Evolutionary conservation across 2,888 invertebrate species (phyloP).

Genomic region (Tyria jacobaeae): DNA sequence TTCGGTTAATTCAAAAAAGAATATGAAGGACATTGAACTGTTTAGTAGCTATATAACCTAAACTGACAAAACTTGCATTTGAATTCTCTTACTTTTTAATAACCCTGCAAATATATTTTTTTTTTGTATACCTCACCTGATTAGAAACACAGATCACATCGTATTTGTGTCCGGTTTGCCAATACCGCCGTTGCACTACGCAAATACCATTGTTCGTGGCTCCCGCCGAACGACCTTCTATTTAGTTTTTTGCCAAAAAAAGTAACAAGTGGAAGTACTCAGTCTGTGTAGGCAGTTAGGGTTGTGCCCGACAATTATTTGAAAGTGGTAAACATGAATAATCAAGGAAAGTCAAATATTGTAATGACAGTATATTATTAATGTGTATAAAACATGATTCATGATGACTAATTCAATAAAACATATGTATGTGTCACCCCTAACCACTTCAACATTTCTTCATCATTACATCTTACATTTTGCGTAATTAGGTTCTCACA

Average conservation of each 20-base stretch:
- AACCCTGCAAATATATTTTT: conserved; percentile 26
- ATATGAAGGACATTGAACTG: not conserved
- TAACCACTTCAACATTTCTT: too few relatives aligned
- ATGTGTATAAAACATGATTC: too few relatives aligned
- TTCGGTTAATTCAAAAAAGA: too few relatives aligned
- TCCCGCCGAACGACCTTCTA: conserved; percentile 20
- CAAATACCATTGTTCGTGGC: conserved; percentile 47
- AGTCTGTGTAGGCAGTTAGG: conserved; percentile 12
- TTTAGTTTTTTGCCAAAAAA: conserved; percentile 16
- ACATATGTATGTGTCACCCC: too few relatives aligned
- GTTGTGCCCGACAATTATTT: not conserved
- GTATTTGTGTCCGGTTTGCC: conserved; percentile 53
- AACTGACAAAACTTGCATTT: not conserved
- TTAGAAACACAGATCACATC: conserved; percentile 54
- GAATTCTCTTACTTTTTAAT: not conserved
- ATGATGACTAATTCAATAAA: too few relatives aligned
- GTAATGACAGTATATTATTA: too few relatives aligned
- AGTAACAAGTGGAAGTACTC: conserved; percentile 16
- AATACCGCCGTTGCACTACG: conserved; percentile 57
- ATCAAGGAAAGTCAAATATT: too few relatives aligned
- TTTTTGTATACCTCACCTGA: conserved; percentile 28
- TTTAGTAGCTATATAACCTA: not conserved
- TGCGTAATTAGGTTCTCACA: too few relatives aligned
- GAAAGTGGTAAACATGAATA: not conserved
- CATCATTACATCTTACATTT: too few relatives aligned